phyloP scores from a whole-genome alignment of 2,113 vertebrate species.

The Triplophysa dalaica region DNA sequence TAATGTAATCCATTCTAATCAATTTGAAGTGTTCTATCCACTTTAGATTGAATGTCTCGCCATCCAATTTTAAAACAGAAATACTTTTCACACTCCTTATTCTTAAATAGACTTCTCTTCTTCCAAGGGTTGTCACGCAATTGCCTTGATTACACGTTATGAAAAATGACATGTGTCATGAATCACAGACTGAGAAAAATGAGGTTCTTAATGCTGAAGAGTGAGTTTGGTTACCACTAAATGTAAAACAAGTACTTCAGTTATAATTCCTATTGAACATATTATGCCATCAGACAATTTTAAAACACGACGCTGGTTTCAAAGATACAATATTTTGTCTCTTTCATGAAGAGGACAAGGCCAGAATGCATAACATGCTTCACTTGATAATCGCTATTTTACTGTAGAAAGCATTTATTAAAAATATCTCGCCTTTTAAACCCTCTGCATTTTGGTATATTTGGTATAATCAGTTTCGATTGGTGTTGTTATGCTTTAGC shows the following conservation, averaged over 20 bases:
- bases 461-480: background rate
- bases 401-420: background rate
- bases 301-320: too few relatives aligned
- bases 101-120: background rate
- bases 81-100: slow-evolving; percentile 3
- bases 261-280: too few relatives aligned
- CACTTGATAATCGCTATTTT: background rate
- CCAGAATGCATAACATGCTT: background rate
- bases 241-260: too few relatives aligned
- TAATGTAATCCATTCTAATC: slow-evolving; percentile 8
- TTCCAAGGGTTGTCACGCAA: background rate
- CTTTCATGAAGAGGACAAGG: too few relatives aligned
- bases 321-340: background rate
- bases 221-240: too few relatives aligned
- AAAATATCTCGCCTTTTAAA: too few relatives aligned
- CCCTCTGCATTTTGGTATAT: background rate
- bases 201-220: background rate
- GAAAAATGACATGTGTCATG: background rate
- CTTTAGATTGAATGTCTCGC: background rate
- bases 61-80: background rate
- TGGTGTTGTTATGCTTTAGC: background rate
- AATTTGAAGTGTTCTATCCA: background rate
- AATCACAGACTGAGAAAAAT: background rate
- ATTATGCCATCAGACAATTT: too few relatives aligned
- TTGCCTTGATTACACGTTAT: background rate